Evolutionary conservation across 2,888 invertebrate species (phyloP), one percentile per base, ranked within the genome.

Genomic region (Incurvaria masculella): DNA sequence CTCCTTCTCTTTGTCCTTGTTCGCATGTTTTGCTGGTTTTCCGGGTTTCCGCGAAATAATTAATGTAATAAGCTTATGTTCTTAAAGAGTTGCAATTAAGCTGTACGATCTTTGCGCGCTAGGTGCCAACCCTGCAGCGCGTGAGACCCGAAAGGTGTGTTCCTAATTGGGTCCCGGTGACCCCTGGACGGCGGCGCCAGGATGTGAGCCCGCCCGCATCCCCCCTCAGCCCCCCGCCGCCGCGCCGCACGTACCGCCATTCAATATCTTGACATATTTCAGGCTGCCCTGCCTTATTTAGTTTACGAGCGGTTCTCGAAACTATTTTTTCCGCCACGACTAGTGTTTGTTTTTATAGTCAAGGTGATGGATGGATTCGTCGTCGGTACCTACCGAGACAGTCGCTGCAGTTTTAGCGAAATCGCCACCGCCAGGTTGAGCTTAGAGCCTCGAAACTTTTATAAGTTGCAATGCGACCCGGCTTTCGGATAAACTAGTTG

Each of bases 241-340:
- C 68, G 69, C 67, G 4, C 66, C 65, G 68, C 64, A 60, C 71
- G 33, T n/a, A 33, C 33, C 33, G 33, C 33, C 41, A 41, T 41
- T 41, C 41, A 41, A 20, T 78, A 78, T 78, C 76, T 78, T 73
- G 76, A 76, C 75, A 70, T 68, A 78, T 78, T 76, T 76, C 72
- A 71, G 72, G 72, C 72, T 72, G 71, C 64, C 61, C 66, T 66
- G 69, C 72, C 74, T 72, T 72, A 72, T 73, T 74, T 72, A 74
- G 72, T 76, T 78, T 78, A 78, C 67, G 75, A 74, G 69, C 73
- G 66, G 72, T 69, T 72, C 72, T 68, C 69, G 17, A 42, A 14
- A 4, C 33, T 42, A 26, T 41, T 66, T 70, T 68, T 49, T 72
- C 72, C 70, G 8, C 27, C 6, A 41, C 21, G 21, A 41, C 21